Evolutionary conservation across 2,797 vertebrate species (phyloP).

Genomic region (Coranthus polyacanthus): DNA sequence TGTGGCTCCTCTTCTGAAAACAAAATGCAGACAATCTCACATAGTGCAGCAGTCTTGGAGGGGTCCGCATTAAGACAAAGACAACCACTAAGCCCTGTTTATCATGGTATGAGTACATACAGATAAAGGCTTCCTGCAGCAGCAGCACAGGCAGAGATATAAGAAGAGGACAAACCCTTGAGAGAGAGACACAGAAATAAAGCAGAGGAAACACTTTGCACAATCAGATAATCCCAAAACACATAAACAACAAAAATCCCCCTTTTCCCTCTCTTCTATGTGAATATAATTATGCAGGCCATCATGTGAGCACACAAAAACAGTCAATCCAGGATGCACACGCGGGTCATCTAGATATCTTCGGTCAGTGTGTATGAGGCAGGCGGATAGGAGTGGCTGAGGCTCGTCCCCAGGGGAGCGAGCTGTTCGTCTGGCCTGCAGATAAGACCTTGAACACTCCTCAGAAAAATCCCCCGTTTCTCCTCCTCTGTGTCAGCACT

Average conservation of each 20-base stretch:
- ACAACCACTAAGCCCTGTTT: constrained; percentile 12
- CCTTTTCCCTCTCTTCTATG: constrained; percentile 18
- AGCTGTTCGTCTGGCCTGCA: constrained; percentile 60
- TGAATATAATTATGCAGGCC: constrained; percentile 29
- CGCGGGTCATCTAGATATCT: constrained; percentile 18
- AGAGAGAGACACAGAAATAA: constrained; percentile 54
- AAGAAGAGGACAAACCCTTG: constrained; percentile 28
- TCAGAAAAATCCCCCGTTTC: constrained; percentile 34
- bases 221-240: constrained; percentile 51
- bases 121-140: constrained; percentile 44
- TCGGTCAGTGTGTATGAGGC: constrained; percentile 38
- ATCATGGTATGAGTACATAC: constrained; percentile 15
- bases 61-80: constrained; percentile 16
- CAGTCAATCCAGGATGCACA: constrained; percentile 3
- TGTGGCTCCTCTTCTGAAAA: constrained; percentile 30
- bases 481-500: constrained; percentile 23
- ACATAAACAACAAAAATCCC: constrained; percentile 29
- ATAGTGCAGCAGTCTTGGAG: background rate
- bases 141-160: constrained; percentile 20
- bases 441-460: constrained; percentile 71
- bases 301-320: constrained; percentile 40
- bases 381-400: constrained; percentile 63
- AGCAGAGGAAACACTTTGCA: constrained; percentile 14
- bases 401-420: constrained; percentile 56
- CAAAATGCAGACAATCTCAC: background rate